Conservation (phyloP, 2,113 vertebrate species). For the Epinephelus cyanopodus region DNA sequence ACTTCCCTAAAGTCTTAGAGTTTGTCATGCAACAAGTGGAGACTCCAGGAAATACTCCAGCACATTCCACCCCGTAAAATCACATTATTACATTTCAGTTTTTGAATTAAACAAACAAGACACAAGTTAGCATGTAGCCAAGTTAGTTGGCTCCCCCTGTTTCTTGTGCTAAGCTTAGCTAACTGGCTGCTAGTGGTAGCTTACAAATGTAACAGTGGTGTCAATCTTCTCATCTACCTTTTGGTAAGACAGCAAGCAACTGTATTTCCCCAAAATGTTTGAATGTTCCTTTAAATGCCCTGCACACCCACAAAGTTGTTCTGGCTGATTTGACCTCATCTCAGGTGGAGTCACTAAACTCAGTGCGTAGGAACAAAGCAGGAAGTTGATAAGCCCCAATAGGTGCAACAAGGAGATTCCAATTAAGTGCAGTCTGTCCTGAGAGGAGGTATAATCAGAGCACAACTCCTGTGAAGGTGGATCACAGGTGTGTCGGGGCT, state of each 20-base stretch:
- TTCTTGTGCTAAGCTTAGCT: background rate
- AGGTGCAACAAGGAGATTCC: too few relatives aligned
- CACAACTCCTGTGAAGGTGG: background rate
- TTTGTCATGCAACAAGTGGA: background rate
- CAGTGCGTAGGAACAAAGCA: background rate
- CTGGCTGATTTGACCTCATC: slow-evolving; percentile 11
- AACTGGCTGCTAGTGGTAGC: background rate
- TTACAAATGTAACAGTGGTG: background rate
- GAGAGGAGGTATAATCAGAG: background rate
- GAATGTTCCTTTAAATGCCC: slow-evolving; percentile 10
- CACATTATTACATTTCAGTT: background rate
- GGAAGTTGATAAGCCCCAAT: too few relatives aligned
- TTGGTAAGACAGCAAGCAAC: background rate
- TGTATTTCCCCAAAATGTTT: background rate
- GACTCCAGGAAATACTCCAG: background rate
- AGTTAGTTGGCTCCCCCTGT: too few relatives aligned
- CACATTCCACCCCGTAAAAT: background rate
- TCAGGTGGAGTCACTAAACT: background rate
- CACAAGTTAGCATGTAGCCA: background rate
- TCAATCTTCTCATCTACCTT: background rate
- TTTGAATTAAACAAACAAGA: background rate
- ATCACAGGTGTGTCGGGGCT: slow-evolving; percentile 1
- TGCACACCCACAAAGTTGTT: slow-evolving; percentile 21
- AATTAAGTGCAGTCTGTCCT: background rate
- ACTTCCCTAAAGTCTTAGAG: background rate